Base-by-base conservation (phyloP, 2,113 vertebrate species). In the Sprattus sprattus region DNA sequence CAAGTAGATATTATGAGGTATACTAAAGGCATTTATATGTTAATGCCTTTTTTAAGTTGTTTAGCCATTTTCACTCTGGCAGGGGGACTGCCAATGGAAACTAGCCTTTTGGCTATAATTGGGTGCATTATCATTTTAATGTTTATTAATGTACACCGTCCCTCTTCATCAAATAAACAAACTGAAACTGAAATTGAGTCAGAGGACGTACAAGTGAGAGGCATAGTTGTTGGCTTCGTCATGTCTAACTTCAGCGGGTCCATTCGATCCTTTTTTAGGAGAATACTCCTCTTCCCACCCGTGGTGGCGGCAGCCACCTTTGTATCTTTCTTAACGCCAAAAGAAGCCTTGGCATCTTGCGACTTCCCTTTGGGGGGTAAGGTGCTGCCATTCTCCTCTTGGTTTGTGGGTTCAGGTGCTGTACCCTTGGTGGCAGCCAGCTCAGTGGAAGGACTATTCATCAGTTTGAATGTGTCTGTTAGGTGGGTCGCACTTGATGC, bases 221-320 rank as follows among this genome's bases (percentile, higher is more conserved):
- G 94, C 11, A 90, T 88, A 8, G 88, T 60, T 25, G 88, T 47
- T 0, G 84, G 88, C 60, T 92, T 92, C 60, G 94, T 90, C 93
- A 95, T 94, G 87, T 96, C 95, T 75, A 95, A 90, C 87, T 95
- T 95, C 83, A 96, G 89, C 32, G 95, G 95, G 81, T 95, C 94
- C 1, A 91, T 44, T 92, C 94, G 93, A 78, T 93, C 92, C 83
- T 93, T 95, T 90, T 95, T 95, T 57, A 93, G 92, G 4, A 92
- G 91, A 87, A 95, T 91, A 67, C 91, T 92, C 86, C 91, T 95
- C 89, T 88, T 94, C 0, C 83, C 86, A 0, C 87, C 83, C 8
- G 71, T 78, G 11, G 13, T 32, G 71, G 39, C 4, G 10, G 28
- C 71, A 39, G 71, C 13, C 4, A 11, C 25, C 25, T 32, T 32